Conservation (phyloP, 2,797 vertebrate genomes). For the Enteromius anoplus region DNA sequence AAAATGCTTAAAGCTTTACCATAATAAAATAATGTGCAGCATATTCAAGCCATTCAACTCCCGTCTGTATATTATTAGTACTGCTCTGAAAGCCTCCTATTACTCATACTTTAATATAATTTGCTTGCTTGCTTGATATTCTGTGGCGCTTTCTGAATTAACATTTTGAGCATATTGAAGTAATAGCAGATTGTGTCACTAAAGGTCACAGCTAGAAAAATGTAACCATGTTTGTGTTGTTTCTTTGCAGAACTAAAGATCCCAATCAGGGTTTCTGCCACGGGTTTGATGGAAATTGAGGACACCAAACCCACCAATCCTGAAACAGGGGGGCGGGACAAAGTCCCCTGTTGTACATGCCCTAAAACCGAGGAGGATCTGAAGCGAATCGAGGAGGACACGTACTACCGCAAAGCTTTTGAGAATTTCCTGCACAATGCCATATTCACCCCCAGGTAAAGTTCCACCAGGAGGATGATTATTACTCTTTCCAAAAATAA, state of each 20-base stretch:
- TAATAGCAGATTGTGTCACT: background rate
- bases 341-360: constrained; percentile 89
- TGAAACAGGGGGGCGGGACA: constrained; percentile 82
- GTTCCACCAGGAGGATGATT: background rate
- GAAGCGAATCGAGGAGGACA: constrained; percentile 89
- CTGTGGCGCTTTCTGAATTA: background rate
- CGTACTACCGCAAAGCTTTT: constrained; percentile 92
- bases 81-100: constrained; percentile 6
- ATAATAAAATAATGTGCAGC: background rate
- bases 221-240: background rate
- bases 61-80: constrained; percentile 20
- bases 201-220: background rate
- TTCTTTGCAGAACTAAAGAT: constrained; percentile 86
- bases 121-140: constrained; percentile 2
- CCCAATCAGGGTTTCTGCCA: constrained; percentile 87
- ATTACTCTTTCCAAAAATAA: background rate
- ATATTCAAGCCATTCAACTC: constrained; percentile 8
- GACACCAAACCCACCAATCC: constrained; percentile 86
- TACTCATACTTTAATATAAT: constrained; percentile 9
- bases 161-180: background rate
- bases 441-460: constrained; percentile 93
- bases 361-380: constrained; percentile 91
- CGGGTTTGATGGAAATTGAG: constrained; percentile 85
- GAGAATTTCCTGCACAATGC: constrained; percentile 98
- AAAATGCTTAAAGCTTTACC: background rate